Percentiles rank a stretch among this genome's conserved stretches.
Conservation (phyloP, 2,888 invertebrate genomes). For the Seira musarum region DNA sequence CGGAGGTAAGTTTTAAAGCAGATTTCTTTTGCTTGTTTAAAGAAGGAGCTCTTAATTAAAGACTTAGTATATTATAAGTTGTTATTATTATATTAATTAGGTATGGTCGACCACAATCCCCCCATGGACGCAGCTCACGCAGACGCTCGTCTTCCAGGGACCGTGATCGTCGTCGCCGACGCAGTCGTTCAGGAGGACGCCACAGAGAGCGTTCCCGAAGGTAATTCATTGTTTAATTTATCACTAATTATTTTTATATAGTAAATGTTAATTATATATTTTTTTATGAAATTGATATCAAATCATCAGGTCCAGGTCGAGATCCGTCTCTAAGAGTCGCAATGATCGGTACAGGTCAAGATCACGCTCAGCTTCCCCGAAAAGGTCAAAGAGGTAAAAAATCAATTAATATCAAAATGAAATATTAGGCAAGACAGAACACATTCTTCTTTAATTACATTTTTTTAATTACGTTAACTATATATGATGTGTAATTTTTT, state of each 20-base stretch:
- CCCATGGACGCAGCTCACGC: conserved; percentile 61
- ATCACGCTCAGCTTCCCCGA: conserved; percentile 54
- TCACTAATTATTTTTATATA: too few relatives aligned
- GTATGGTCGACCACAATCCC: conserved; percentile 68
- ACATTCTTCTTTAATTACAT: too few relatives aligned
- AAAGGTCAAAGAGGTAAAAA: conserved; percentile 42
- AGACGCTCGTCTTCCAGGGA: conserved; percentile 60
- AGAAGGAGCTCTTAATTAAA: too few relatives aligned
- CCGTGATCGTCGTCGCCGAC: conserved; percentile 56
- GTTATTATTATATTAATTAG: conserved; percentile 43
- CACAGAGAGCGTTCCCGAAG: conserved; percentile 47
- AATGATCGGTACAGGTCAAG: conserved; percentile 49
- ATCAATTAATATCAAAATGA: too few relatives aligned
- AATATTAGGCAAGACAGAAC: too few relatives aligned
- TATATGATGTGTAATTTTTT: too few relatives aligned
- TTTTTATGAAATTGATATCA: too few relatives aligned
- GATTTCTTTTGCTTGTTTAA: too few relatives aligned
- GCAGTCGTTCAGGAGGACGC: conserved; percentile 47
- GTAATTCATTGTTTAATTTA: too few relatives aligned
- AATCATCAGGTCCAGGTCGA: conserved; percentile 45
- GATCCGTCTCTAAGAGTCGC: conserved; percentile 44
- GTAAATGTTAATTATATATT: too few relatives aligned
- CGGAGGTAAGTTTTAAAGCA: too few relatives aligned
- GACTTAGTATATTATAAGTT: not conserved
- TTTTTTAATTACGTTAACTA: too few relatives aligned